Evolutionary conservation across 2,797 vertebrate genomes (phyloP), one percentile per base, ranked within the genome.

Genomic region (Lates japonicus): DNA sequence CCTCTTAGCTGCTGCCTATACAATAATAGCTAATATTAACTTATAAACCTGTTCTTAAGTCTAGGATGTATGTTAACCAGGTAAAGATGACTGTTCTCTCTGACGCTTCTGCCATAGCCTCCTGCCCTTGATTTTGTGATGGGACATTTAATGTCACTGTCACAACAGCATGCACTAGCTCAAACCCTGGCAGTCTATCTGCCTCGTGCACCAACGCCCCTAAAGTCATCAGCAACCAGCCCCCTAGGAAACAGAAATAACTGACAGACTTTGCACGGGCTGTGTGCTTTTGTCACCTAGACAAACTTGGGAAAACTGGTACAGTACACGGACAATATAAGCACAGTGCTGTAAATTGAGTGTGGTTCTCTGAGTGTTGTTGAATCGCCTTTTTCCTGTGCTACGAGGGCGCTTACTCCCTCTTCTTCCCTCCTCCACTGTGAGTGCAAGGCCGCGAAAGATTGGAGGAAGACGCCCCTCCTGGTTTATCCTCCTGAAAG

Each of bases 401-500:
- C 78, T 80, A 63, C 77, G 84, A 61, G 72, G 64, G 41, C 14
- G 52, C 76, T 81, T 70, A 52, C 66, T 65, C 81, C 81, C 70
- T 29, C 25, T 29, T 29, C 77, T 80, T 71, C n/a, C 79, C 72
- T 88, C 78, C 76, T 86, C 77, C 79, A 81, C 89, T 90, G 88
- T 90, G 89, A 89, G 90, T 82, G 83, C 90, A 89, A 89, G 93
- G 92, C 90, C 92, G 88, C 85, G 84, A 94, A 91, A 93, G 93
- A 95, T 89, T 91, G 93, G 93, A 95, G 92, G 92, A 92, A 93
- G 93, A 94, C 88, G 84, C 93, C 91, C 91, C n/a, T n/a, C 92
- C 90, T 65, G 70, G 92, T 94, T 95, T 94, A 94, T 94, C 93
- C 92, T 92, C 93, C 90, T 93, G 93, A 94, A 95, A 95, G 94